phyloP scores from a whole-genome alignment of 1,140 invertebrate genomes.

The Holotrichia oblita region DNA sequence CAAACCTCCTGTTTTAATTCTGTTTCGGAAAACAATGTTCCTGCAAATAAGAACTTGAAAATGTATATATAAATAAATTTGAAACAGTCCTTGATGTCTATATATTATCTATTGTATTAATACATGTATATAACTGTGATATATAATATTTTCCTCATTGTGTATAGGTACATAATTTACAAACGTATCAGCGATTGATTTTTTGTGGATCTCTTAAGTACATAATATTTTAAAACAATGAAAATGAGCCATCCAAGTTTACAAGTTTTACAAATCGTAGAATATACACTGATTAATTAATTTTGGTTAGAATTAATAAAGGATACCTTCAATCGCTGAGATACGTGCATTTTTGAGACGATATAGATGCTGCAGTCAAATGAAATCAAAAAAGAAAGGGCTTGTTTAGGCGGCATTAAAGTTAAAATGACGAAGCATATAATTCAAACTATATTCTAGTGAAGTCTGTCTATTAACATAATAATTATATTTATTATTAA shows the following conservation, averaged over 20 bases:
- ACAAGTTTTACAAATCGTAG: background rate
- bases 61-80: background rate
- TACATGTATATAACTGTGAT: slow-evolving; percentile 11
- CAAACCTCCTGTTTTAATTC: background rate
- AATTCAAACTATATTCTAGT: too few relatives aligned
- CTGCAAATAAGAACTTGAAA: background rate
- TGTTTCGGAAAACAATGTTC: background rate
- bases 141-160: background rate
- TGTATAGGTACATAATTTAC: background rate
- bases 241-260: background rate
- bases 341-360: too few relatives aligned
- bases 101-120: background rate
- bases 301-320: too few relatives aligned
- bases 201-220: background rate
- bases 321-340: too few relatives aligned
- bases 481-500: too few relatives aligned
- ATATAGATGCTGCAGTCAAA: too few relatives aligned
- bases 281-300: background rate
- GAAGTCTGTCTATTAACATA: too few relatives aligned
- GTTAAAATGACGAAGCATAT: too few relatives aligned
- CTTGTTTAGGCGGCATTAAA: too few relatives aligned
- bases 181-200: background rate
- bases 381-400: too few relatives aligned
- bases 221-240: too few relatives aligned
- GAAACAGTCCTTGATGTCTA: background rate